phyloP scores from a whole-genome alignment of 2,113 vertebrate genomes.

The Strix aluco region DNA sequence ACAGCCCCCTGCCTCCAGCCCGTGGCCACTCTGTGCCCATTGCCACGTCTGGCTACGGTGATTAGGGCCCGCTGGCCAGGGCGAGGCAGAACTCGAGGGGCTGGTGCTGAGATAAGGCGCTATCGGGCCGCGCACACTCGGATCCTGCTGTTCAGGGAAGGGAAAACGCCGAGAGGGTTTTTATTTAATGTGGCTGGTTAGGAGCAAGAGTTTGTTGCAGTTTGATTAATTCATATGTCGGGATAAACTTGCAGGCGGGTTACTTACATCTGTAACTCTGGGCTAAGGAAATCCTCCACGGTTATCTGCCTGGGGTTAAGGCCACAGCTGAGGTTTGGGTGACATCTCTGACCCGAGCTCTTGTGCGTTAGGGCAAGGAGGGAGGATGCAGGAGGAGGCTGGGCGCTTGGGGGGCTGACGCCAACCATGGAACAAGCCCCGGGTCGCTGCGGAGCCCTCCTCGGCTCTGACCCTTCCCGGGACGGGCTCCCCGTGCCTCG shows the following conservation, averaged over 20 bases:
- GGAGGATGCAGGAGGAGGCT: background rate
- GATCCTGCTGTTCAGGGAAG: background rate
- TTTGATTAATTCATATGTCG: background rate
- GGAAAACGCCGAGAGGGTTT: background rate
- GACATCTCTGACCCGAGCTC: background rate
- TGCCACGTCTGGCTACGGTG: background rate
- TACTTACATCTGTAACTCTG: background rate
- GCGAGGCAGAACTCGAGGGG: background rate
- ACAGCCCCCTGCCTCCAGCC: background rate
- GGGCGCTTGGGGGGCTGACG: background rate
- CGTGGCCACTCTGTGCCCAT: background rate
- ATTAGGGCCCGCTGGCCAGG: background rate
- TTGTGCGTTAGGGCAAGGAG: fast-evolving
- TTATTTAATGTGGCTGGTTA: background rate
- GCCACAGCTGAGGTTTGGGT: background rate
- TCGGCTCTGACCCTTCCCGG: fast-evolving
- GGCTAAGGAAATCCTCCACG: background rate
- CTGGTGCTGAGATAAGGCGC: constrained; percentile 19
- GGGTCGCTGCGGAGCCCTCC: background rate
- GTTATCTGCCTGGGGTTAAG: background rate
- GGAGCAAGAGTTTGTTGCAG: background rate
- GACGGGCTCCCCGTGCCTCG: background rate
- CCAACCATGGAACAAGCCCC: background rate
- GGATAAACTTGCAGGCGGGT: background rate
- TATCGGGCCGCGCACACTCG: background rate